Evolutionary conservation across 2,888 invertebrate species (phyloP), one percentile per base, ranked within the genome.

Genomic region (Helobdella robusta): DNA sequence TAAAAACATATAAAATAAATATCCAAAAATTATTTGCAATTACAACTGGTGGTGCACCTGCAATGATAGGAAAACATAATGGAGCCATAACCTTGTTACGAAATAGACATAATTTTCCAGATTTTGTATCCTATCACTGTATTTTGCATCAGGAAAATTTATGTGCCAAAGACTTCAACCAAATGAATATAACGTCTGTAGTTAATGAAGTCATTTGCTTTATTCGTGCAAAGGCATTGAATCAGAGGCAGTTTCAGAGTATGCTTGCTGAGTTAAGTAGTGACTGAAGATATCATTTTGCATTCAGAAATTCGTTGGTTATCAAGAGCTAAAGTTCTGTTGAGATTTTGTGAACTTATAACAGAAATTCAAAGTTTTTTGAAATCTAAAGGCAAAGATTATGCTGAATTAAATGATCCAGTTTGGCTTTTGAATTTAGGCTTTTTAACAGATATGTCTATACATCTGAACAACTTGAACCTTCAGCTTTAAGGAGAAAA

Each of bases 401-500:
- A 40, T 40, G n/a, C 11, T 15, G 44, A 40, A 15, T 40, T 40
- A 40, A n/a, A 40, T 15, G 44, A 40, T n/a, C 44, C 44, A 40
- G n/a, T 40, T 15, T 40, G 44, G 44, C 44, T 40, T 40, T 40
- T 40, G 44, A 40, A 40, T 40, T 40, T 40, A 15, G 44, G 44
- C 11, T 40, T 40, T 40, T 40, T 40, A n/a, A 40, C 44, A 40
- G 44, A 40, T 15, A 40, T 40, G 11, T 40, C 44, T 15, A 40
- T 15, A 15, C n/a, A 40, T 40, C 44, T 40, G 11, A 40, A 40
- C 44, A 40, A n/a, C n/a, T n/a, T 40, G 44, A 40, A 40, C n/a
- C 44, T 40, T 40, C 44, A 40, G n/a, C 44, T 40, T 40, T n/a
- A 40, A 40, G n/a, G 44, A 40, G 44, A 40, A 40, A 40, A 40